Percentiles rank a stretch among this genome's conserved stretches.
Conservation (phyloP, 1,140 invertebrate genomes). For the Macrostomum lignano region DNA sequence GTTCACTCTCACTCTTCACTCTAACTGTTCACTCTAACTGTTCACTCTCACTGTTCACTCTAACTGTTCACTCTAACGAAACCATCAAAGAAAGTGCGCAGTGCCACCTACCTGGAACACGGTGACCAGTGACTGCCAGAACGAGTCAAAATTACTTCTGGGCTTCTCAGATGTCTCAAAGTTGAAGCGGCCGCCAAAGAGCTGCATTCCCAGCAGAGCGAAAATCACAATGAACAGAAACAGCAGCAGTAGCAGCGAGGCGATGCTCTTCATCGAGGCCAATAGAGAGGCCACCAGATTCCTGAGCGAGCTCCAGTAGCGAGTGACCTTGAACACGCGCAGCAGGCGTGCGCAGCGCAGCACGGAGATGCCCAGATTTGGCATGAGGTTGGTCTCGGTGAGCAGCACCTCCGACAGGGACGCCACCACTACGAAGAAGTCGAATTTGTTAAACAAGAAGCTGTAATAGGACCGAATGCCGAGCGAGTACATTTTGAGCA, state of each 20-base stretch:
- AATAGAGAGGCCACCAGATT: constrained; percentile 86
- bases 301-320: constrained; percentile 85
- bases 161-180: constrained; percentile 31
- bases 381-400: constrained; percentile 32
- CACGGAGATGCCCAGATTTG: constrained; percentile 35
- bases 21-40: too few relatives aligned
- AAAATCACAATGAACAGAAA: constrained; percentile 99
- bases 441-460: constrained; percentile 38
- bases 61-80: too few relatives aligned
- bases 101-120: constrained; percentile 33
- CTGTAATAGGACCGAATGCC: constrained; percentile 42
- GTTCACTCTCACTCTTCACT: too few relatives aligned
- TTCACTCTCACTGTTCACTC: too few relatives aligned
- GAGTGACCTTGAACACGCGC: constrained; percentile 35
- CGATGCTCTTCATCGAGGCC: constrained; percentile 94
- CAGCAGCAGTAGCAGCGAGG: constrained; percentile 68
- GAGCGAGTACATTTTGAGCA: constrained; percentile 96
- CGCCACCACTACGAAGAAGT: constrained; percentile 36
- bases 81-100: constrained; percentile 1
- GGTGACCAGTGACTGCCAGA: constrained; percentile 35
- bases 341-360: constrained; percentile 34
- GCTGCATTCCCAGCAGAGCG: constrained; percentile 62
- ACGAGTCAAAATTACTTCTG: constrained; percentile 36
- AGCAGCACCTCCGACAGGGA: constrained; percentile 34
- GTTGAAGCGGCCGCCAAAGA: constrained; percentile 38